Conservation (phyloP, 2,888 invertebrate genomes). For the Drosophila histrio region DNA sequence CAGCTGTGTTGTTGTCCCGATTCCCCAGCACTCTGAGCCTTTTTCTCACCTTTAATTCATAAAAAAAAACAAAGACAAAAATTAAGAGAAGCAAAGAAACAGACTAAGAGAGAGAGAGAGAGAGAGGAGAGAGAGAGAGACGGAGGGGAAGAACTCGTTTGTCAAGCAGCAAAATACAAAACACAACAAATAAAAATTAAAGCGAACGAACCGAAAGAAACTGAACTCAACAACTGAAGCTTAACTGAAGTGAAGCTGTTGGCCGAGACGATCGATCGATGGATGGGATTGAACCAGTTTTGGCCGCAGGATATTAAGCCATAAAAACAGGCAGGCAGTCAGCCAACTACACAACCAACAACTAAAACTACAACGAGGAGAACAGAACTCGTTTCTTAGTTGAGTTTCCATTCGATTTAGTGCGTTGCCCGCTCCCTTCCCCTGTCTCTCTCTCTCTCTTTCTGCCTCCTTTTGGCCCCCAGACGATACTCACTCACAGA, state of each 20-base stretch:
- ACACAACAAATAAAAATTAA: constrained; percentile 17
- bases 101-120: neutral
- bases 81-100: neutral
- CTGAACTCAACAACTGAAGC: constrained; percentile 20
- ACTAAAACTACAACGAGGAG: constrained; percentile 9
- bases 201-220: constrained; percentile 49
- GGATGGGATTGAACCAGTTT: constrained; percentile 67
- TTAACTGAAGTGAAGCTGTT: constrained; percentile 15
- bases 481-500: neutral
- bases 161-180: constrained; percentile 6
- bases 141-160: constrained; percentile 48
- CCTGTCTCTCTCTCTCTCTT: neutral
- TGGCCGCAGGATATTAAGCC: constrained; percentile 73
- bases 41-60: constrained; percentile 63
- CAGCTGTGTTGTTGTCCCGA: constrained; percentile 44
- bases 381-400: constrained; percentile 56
- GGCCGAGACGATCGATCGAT: constrained; percentile 48
- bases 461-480: neutral
- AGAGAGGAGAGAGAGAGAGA: neutral
- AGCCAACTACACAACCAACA: constrained; percentile 26
- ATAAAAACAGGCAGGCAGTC: constrained; percentile 59
- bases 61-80: constrained; percentile 51
- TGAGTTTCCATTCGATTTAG: constrained; percentile 31
- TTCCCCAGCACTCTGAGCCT: constrained; percentile 11
- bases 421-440: constrained; percentile 1